Evolutionary conservation across 64 coral and sea anemone genomes (phyloP).

Genomic region (Platygyra sinensis): DNA sequence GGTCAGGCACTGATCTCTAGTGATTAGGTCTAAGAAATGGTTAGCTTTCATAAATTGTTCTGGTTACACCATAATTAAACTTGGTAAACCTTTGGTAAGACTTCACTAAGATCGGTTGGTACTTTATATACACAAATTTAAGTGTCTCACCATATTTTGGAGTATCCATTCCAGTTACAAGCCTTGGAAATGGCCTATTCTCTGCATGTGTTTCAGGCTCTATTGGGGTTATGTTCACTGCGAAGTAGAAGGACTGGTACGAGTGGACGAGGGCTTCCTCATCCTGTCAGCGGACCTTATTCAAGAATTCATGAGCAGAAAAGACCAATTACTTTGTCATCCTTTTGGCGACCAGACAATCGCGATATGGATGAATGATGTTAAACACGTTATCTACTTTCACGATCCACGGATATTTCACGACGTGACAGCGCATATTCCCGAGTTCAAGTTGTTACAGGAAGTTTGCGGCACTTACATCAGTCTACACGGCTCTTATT

Average conservation of each 20-base stretch:
- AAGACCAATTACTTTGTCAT: constrained; percentile 79
- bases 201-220: constrained; percentile 36
- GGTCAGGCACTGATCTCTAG: no score
- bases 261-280: constrained; percentile 91
- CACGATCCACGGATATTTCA: constrained; percentile 87
- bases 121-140: no score
- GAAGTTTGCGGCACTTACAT: constrained; percentile 78
- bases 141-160: no score
- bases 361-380: constrained; percentile 92
- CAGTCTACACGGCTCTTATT: constrained; percentile 84
- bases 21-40: no score
- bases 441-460: constrained; percentile 57
- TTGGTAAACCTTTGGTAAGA: no score
- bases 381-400: constrained; percentile 71
- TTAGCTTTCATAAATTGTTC: no score
- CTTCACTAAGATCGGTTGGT: no score
- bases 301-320: constrained; percentile 70
- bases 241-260: constrained; percentile 72
- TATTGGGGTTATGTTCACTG: constrained; percentile 96
- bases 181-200: no score
- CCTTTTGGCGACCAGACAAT: constrained; percentile 90
- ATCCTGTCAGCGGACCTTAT: constrained; percentile 74
- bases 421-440: constrained; percentile 64
- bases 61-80: no score
- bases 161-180: no score